Conservation (phyloP, 2,797 vertebrate species). For the Ctenopoma multispine region DNA sequence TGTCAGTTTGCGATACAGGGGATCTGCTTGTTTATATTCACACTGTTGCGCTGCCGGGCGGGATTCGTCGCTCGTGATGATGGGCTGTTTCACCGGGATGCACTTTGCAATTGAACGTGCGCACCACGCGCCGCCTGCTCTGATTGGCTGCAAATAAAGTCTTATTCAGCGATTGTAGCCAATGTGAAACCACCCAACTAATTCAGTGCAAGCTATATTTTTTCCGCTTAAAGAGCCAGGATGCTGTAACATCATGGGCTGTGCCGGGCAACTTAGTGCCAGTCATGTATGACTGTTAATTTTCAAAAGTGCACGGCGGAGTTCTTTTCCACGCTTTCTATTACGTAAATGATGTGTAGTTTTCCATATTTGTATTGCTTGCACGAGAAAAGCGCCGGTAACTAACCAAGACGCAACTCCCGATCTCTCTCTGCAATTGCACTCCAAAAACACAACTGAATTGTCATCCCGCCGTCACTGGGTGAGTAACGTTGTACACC, state of each 20-base stretch:
- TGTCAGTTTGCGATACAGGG: fast-evolving
- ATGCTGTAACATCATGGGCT: slow-evolving; percentile 39
- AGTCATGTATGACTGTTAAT: slow-evolving; percentile 48
- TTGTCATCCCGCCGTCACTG: slow-evolving; percentile 59
- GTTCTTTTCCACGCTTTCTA: slow-evolving; percentile 2
- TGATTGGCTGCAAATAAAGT: slow-evolving; percentile 60
- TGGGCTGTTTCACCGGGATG: fast-evolving
- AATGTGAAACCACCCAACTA: slow-evolving; percentile 55
- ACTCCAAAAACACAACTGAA: slow-evolving; percentile 45
- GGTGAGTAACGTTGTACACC: slow-evolving; percentile 65
- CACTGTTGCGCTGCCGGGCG: not conserved
- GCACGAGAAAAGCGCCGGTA: slow-evolving; percentile 14
- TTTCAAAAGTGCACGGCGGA: slow-evolving; percentile 47
- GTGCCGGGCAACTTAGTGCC: slow-evolving; percentile 46
- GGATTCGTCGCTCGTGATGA: fast-evolving
- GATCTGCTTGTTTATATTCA: not conserved
- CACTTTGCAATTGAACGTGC: fast-evolving
- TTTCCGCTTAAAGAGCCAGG: slow-evolving; percentile 69
- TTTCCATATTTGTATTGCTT: slow-evolving; percentile 8
- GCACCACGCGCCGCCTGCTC: not conserved
- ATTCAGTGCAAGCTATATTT: slow-evolving; percentile 50
- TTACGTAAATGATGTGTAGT: slow-evolving; percentile 42
- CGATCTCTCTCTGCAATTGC: slow-evolving; percentile 28
- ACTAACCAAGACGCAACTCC: slow-evolving; percentile 28
- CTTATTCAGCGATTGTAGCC: slow-evolving; percentile 47